These are phyloP conservation scores for Chaenocephalus aceratus DNA, from an alignment of 2,113 vertebrate genomes.

Conservation along the genomic window DNA sequence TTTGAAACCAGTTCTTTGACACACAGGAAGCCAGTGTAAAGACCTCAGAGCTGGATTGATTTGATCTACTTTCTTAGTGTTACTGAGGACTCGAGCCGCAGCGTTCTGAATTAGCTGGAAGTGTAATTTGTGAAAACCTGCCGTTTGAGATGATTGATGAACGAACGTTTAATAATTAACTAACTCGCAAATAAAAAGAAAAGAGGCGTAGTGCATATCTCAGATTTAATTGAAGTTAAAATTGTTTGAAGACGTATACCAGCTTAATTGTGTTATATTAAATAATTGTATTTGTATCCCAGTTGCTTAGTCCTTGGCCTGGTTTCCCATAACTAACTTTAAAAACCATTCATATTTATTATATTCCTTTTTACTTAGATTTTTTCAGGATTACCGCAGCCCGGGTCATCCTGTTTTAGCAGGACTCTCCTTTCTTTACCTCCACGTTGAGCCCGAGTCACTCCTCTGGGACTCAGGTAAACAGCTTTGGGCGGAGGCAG, in stretches of 20 bases:
- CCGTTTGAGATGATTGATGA: too few relatives aligned
- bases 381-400: constrained; percentile 8
- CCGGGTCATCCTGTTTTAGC: constrained; percentile 35
- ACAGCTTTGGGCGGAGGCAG: constrained; percentile 41
- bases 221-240: not conserved
- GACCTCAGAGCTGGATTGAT: too few relatives aligned
- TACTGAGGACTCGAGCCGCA: too few relatives aligned
- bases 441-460: not conserved
- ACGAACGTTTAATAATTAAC: too few relatives aligned
- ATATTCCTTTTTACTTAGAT: constrained; percentile 2
- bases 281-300: not conserved
- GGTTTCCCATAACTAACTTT: not conserved
- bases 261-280: not conserved
- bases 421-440: constrained; percentile 24
- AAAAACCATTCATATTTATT: not conserved
- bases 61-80: too few relatives aligned
- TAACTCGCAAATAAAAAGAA: too few relatives aligned
- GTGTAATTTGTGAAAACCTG: not conserved
- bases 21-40: too few relatives aligned
- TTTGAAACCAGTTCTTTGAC: too few relatives aligned
- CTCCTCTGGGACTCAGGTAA: constrained; percentile 50
- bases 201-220: too few relatives aligned
- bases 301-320: not conserved
- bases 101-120: too few relatives aligned
- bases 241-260: not conserved